These are phyloP conservation scores for Danio jaintianensis DNA, from an alignment of 2,797 vertebrate genomes.

Conservation along the genomic window DNA sequence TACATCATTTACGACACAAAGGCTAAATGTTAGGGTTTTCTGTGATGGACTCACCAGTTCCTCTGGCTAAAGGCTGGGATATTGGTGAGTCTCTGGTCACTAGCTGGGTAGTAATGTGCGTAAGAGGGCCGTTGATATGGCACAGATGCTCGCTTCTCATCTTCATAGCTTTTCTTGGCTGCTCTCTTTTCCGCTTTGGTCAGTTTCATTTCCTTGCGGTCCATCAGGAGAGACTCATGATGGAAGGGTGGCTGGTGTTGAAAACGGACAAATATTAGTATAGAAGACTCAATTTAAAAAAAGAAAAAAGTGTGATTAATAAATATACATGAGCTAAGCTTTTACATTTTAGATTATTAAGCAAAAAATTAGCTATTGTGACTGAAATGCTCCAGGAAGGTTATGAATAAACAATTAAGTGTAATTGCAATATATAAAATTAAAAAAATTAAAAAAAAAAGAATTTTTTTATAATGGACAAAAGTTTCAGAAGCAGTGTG, in stretches of 20 bases:
- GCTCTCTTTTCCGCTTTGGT: conserved; percentile 99
- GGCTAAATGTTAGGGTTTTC: background rate
- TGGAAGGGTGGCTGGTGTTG: conserved; percentile 90
- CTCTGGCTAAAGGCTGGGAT: conserved; percentile 96
- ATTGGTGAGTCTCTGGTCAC: conserved; percentile 89
- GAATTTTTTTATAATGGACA: no score
- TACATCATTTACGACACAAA: background rate
- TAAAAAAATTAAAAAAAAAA: no score
- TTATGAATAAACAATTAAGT: background rate
- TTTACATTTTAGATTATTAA: no score
- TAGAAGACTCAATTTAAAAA: background rate
- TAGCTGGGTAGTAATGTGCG: conserved; percentile 95
- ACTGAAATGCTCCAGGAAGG: background rate
- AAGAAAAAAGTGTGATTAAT: background rate
- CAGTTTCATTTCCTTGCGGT: conserved; percentile 96
- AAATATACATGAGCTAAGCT: background rate
- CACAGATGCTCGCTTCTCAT: conserved; percentile 96
- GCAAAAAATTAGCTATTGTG: background rate
- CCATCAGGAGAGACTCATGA: conserved; percentile 95
- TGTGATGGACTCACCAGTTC: conserved; percentile 84
- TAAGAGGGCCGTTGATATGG: conserved; percentile 96
- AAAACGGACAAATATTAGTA: background rate
- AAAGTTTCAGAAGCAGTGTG: no score
- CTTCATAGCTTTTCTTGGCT: conserved; percentile 98
- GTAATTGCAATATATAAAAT: no score